Evolutionary conservation across 1,140 invertebrate genomes (phyloP).

Genomic region (Panagrolaimus sp.): DNA sequence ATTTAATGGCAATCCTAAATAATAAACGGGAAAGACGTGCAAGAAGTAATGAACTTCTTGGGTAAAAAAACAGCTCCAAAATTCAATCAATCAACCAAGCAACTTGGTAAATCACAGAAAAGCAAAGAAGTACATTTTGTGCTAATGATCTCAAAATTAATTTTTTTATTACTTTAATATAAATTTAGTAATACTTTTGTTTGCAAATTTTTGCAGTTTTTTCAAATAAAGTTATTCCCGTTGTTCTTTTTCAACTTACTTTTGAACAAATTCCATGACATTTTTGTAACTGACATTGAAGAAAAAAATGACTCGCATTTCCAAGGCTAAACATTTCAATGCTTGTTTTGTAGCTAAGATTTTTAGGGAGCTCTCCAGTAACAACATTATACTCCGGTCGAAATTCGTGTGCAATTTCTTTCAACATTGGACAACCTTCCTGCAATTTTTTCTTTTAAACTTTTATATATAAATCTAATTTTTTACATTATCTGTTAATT

Average conservation of each 20-base stretch:
- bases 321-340: constrained; percentile 7
- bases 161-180: no score
- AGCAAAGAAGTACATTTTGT: no score
- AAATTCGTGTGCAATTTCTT: background rate
- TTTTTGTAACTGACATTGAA: constrained; percentile 9
- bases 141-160: no score
- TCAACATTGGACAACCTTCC: background rate
- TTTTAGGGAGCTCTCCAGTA: no score
- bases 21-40: constrained; percentile 9
- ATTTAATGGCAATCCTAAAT: background rate
- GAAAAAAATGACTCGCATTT: background rate
- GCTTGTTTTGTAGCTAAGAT: background rate
- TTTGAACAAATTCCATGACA: background rate
- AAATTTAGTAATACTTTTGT: no score
- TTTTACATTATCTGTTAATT: constrained; percentile 1
- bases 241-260: background rate
- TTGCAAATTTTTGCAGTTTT: no score
- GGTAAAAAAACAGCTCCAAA: background rate
- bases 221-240: no score
- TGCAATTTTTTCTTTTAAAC: background rate
- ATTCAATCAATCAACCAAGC: no score
- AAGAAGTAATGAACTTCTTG: background rate
- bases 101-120: no score
- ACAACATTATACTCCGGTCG: background rate
- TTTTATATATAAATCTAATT: background rate